These are phyloP conservation scores for Tenthredo amoena DNA, from an alignment of 2,888 invertebrate species.

Conservation along the genomic window DNA sequence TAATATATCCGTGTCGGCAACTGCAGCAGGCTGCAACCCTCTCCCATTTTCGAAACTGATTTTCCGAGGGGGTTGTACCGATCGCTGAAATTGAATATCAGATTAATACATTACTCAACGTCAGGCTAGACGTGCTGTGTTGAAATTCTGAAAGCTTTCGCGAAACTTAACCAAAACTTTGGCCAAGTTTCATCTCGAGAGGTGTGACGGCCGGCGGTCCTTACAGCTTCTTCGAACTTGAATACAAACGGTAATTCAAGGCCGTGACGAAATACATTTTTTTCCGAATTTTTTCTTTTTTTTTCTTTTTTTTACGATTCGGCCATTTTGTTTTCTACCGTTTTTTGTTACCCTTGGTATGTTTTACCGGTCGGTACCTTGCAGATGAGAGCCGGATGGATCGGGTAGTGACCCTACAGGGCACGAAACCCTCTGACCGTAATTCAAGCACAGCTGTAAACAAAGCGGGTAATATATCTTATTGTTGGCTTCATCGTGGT, in stretches of 20 bases:
- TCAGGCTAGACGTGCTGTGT: slow-evolving; percentile 22
- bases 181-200: slow-evolving; percentile 38
- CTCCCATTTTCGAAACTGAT: not conserved
- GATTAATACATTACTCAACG: slow-evolving; percentile 46
- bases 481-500: slow-evolving; percentile 43
- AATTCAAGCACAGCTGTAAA: not conserved
- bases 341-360: not conserved
- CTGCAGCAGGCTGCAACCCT: not conserved
- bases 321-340: not conserved
- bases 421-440: not conserved
- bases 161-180: slow-evolving; percentile 38
- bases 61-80: not conserved
- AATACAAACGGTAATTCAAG: not conserved
- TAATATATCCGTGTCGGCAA: not conserved
- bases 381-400: not conserved
- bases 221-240: not conserved
- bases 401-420: not conserved
- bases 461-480: slow-evolving; percentile 28
- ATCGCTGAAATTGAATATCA: slow-evolving; percentile 37
- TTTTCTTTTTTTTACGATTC: not conserved
- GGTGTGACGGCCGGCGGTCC: not conserved
- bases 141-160: slow-evolving; percentile 27
- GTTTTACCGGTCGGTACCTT: not conserved
- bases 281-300: not conserved
- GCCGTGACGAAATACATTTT: not conserved